Evolutionary conservation across 2,797 vertebrate genomes (phyloP).

Genomic region (Falco berigora): DNA sequence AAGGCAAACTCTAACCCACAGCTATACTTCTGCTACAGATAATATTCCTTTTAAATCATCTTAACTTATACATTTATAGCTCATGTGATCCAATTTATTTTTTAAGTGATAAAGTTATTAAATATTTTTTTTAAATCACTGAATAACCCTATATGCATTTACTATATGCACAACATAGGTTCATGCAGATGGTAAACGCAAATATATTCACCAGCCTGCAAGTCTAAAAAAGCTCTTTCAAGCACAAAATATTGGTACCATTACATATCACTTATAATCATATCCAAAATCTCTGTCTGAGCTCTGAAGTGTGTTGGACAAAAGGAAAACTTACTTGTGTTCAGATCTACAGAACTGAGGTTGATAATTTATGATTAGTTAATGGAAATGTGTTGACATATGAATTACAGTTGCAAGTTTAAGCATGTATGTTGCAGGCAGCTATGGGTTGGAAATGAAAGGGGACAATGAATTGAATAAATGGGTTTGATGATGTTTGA

Average conservation of each 20-base stretch:
- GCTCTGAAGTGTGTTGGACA: not conserved
- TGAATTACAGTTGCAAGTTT: not conserved
- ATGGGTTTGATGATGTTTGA: not conserved
- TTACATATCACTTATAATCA: not conserved
- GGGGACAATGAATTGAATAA: not conserved
- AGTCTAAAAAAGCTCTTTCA: not conserved
- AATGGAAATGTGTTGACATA: constrained; percentile 25
- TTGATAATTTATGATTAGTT: constrained; percentile 1
- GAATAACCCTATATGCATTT: not conserved
- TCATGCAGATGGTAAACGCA: not conserved
- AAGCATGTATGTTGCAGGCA: not conserved
- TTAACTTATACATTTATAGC: not conserved
- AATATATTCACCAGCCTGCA: not conserved
- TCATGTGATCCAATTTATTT: not conserved
- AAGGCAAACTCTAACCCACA: not conserved
- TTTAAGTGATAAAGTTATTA: not conserved
- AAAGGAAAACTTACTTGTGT: not conserved
- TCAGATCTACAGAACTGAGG: not conserved
- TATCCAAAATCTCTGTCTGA: not conserved
- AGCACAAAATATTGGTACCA: not conserved
- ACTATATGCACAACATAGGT: not conserved
- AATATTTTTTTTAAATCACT: not conserved
- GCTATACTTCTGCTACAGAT: not conserved
- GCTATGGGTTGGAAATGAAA: not conserved
- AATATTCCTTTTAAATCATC: not conserved